Base-by-base conservation (phyloP, 2,797 vertebrate species). In the Xerus rutilus region DNA sequence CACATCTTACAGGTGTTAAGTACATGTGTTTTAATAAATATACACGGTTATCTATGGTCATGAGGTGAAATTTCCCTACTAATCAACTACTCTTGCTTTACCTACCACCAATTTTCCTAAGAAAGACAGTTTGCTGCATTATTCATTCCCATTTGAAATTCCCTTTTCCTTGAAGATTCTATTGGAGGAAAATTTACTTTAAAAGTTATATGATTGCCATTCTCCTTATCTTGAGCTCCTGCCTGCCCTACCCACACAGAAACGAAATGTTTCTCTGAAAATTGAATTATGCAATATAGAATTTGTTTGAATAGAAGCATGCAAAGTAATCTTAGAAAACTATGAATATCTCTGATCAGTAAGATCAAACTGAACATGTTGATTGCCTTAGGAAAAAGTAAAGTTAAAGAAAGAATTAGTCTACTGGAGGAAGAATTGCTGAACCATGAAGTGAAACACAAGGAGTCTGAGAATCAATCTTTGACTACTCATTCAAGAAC, bases 1-100 rank as follows among this genome's bases (percentile, higher is more conserved):
- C 2, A 7, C 32, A 70, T 92, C 74, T 93, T 90, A 73, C 1
- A 87, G 91, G 64, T 28, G 5, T n/a, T 39, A 39, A 86, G 52
- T 85, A 57, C 35, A 79, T 94, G 43, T 87, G 43, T 94, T 93
- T 89, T 95, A 93, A 93, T 96, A 81, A 78, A 35, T 14, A 35
- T 72, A 87, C 81, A 88, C 23, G 49, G n/a, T 91, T 96, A 78
- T 67, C 43, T 62, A 91, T 35, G 28, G 67, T 93, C 72, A 87
- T 59, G 30, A 95, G 73, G 28, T 43, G 35, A 89, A 82, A 13
- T 57, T 73, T 76, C 49, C 18, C n/a, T 85, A 17, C 86, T 94
- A 93, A 82, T 72, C 81, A 91, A 57, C 35, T 62, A n/a, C 89
- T 91, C 79, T 67, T 86, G 79, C 11, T 9, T 45, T 54, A 62